Evolutionary conservation across 2,888 invertebrate species (phyloP).

Genomic region (Microctonus brassicae): DNA sequence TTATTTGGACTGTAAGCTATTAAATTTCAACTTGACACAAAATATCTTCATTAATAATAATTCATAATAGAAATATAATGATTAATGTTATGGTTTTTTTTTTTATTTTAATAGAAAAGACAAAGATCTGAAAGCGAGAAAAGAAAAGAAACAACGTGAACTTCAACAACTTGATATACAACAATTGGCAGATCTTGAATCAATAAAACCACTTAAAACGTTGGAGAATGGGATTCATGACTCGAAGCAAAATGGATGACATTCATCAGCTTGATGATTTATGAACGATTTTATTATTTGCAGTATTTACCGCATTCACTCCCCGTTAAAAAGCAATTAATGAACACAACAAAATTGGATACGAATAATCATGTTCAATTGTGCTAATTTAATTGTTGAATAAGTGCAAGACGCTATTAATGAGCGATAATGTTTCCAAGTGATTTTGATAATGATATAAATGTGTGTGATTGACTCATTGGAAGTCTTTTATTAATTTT

Average conservation of each 20-base stretch:
- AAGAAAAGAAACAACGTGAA: slow-evolving; percentile 39
- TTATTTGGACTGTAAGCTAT: slow-evolving; percentile 73
- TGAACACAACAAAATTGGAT: not conserved
- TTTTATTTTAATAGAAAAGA: slow-evolving; percentile 40
- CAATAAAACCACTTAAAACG: slow-evolving; percentile 58
- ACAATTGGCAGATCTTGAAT: slow-evolving; percentile 56
- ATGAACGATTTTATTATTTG: slow-evolving; percentile 40
- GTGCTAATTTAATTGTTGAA: not conserved
- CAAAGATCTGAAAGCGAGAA: slow-evolving; percentile 23
- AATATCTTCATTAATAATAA: too few relatives aligned
- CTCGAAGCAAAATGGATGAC: slow-evolving; percentile 62
- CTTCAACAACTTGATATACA: slow-evolving; percentile 53
- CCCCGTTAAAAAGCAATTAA: slow-evolving; percentile 21
- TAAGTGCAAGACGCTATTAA: not conserved
- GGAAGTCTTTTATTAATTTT: not conserved
- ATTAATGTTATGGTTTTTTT: not conserved
- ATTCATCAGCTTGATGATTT: slow-evolving; percentile 16
- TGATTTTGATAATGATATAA: not conserved
- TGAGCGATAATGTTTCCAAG: not conserved
- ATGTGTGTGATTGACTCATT: not conserved
- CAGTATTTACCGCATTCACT: slow-evolving; percentile 43
- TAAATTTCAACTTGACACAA: slow-evolving; percentile 17
- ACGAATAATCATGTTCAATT: not conserved
- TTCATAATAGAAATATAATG: too few relatives aligned
- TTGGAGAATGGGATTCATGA: slow-evolving; percentile 62